Base-by-base conservation (phyloP, 2,888 invertebrate genomes). In the Philaethria dido region DNA sequence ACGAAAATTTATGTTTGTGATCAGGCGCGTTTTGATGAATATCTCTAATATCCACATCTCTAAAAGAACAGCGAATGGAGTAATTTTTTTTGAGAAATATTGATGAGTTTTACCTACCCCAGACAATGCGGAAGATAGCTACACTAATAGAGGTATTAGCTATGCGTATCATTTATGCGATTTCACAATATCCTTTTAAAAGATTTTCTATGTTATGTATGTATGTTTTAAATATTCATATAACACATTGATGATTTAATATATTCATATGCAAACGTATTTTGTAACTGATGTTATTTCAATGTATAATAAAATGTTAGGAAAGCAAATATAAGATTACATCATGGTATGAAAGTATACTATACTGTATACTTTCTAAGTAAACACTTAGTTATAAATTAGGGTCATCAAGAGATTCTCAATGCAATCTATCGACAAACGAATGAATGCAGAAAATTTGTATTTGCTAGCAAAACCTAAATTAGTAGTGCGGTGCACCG, bases 401-500 rank as follows among this genome's bases (percentile, higher is more conserved):
- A 22, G 39, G 25, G 20, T 55, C 14, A n/a, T 1, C 4, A 25
- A 14, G 13, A 47, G 9, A 47, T 14, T 22, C 3, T 22, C n/a
- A 29, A 36, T 33, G 16, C 2, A 22, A 13, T 9, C 1, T 59
- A 59, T 22, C 11, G 16, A 66, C 66, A 48, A 66, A 61, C 44
- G 60, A 44, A 63, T 69, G 25, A 25, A 50, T 48, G n/a, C 25
- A 29, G 60, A 54, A 48, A 61, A 64, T 33, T 11, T 55, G 18
- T 44, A 64, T 48, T 16, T 39, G 16, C n/a, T 36, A 39, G 45
- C 22, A 61, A 47, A 64, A 61, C n/a, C 20, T 47, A 70, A 55
- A 70, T 66, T 68, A 66, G 48, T 55, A 64, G 71, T 76, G 70
- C 68, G 69, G 70, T 67, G 66, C 45, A 69, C 74, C 70, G 50